Evolutionary conservation across 2,113 vertebrate genomes (phyloP).

Genomic region (Notarius lentiginosus): DNA sequence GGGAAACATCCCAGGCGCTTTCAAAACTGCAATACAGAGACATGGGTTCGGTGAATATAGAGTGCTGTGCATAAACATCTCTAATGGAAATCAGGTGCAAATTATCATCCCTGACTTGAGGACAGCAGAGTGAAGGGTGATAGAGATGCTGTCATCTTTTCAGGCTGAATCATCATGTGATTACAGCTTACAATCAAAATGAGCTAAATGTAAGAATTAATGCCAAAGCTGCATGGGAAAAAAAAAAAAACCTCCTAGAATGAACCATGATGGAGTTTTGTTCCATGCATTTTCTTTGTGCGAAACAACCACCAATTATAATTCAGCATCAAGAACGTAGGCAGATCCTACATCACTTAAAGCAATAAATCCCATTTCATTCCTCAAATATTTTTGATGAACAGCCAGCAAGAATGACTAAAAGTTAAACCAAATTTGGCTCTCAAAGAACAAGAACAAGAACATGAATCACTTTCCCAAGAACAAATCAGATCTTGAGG

Average conservation of each 20-base stretch:
- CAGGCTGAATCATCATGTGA: slow-evolving; percentile 20
- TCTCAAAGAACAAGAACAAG: not conserved
- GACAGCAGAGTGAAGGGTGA: not conserved
- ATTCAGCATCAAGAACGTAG: not conserved
- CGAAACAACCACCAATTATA: slow-evolving; percentile 20
- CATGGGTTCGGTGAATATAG: slow-evolving; percentile 41
- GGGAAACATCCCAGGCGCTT: not conserved
- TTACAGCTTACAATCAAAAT: slow-evolving; percentile 9
- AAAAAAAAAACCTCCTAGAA: not conserved
- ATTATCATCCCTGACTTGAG: slow-evolving; percentile 38
- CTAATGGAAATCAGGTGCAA: slow-evolving; percentile 56
- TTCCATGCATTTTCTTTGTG: not conserved
- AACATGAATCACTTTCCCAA: slow-evolving; percentile 4
- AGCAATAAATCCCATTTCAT: slow-evolving; percentile 10
- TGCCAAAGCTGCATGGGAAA: not conserved
- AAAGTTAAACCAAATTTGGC: not conserved
- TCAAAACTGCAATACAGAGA: not conserved
- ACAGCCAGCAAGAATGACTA: not conserved
- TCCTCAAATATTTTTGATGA: not conserved
- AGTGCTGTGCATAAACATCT: slow-evolving; percentile 47
- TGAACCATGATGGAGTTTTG: slow-evolving; percentile 20
- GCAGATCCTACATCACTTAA: not conserved
- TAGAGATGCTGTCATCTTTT: slow-evolving; percentile 13
- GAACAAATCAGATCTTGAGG: not conserved
- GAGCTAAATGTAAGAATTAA: slow-evolving; percentile 8